Evolutionary conservation across 2,888 invertebrate genomes (phyloP).

Genomic region (Heliconius aoede): DNA sequence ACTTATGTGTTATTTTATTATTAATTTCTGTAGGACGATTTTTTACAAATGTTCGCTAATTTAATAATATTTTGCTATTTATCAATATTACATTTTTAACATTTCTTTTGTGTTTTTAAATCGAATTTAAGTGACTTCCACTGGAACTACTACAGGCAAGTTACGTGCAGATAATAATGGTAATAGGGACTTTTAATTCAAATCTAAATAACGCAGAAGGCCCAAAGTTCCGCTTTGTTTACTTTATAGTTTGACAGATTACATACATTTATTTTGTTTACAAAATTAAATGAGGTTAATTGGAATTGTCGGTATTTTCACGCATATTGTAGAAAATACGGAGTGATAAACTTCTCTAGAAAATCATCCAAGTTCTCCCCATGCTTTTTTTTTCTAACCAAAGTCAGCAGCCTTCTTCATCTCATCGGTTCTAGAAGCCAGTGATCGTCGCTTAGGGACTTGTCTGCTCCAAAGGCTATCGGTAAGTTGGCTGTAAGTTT

Average conservation of each 20-base stretch:
- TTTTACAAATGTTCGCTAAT: no score
- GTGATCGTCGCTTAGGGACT: no score
- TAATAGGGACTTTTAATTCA: constrained; percentile 11
- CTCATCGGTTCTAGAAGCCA: no score
- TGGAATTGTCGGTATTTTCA: neutral
- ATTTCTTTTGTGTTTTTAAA: no score
- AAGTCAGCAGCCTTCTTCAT: no score
- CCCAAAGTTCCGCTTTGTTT: constrained; percentile 6
- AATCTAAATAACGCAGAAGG: constrained; percentile 15
- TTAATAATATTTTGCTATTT: no score
- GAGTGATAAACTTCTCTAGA: neutral
- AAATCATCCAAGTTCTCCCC: no score
- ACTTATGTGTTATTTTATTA: no score
- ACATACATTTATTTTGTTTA: constrained; percentile 15
- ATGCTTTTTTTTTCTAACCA: neutral
- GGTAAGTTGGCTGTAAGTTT: no score
- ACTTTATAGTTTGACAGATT: constrained; percentile 5
- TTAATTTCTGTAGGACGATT: no score
- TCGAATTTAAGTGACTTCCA: neutral
- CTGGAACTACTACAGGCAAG: neutral
- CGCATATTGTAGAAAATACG: neutral
- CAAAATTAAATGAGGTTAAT: neutral
- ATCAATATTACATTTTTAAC: no score
- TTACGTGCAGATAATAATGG: constrained; percentile 5
- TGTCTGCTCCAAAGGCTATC: no score